These are phyloP conservation scores for Equus quagga DNA, from an alignment of 2,113 vertebrate genomes.

Conservation along the genomic window DNA sequence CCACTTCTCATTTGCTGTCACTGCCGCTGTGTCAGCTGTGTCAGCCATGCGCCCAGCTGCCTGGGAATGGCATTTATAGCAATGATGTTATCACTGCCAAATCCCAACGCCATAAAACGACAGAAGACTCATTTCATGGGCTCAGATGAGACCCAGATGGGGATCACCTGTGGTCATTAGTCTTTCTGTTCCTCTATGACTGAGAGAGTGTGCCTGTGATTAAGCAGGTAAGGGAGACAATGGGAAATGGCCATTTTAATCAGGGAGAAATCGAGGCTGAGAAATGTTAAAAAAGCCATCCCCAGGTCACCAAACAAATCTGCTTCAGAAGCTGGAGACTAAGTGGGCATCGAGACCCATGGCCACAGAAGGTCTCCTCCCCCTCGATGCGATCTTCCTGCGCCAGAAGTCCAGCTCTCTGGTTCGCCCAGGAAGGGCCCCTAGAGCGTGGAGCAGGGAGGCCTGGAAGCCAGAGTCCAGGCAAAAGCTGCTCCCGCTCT, in stretches of 20 bases:
- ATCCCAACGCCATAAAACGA: neutral
- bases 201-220: neutral
- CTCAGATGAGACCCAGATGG: neutral
- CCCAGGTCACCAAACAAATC: neutral
- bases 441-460: neutral
- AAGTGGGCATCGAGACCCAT: accelerated
- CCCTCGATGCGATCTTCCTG: accelerated
- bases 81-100: neutral
- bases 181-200: neutral
- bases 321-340: neutral
- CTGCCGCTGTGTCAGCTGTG: neutral
- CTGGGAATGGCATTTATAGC: neutral
- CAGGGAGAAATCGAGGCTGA: neutral
- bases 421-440: accelerated
- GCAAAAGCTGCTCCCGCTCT: too few species aligned
- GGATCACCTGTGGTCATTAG: neutral
- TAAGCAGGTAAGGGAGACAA: neutral
- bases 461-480: neutral
- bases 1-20: neutral
- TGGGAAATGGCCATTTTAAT: neutral
- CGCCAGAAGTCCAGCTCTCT: neutral
- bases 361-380: neutral
- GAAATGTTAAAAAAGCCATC: neutral
- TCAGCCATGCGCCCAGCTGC: neutral
- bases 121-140: too few species aligned